Conservation (phyloP, 2,888 invertebrate genomes). For the Fissipunctia ypsillon region DNA sequence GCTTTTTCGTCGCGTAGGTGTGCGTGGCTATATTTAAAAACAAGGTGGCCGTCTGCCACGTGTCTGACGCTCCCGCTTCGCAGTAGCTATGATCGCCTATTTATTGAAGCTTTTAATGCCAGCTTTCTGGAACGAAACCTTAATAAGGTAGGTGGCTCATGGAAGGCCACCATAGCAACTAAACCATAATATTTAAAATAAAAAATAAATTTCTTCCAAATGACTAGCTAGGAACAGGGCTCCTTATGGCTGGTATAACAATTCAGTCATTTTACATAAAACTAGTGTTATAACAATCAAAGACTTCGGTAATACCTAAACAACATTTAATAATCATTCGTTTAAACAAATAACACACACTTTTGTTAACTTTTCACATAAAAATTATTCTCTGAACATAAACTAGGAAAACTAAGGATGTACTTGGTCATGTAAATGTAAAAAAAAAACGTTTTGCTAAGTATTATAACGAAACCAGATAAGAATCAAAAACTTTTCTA, state of each 20-base stretch:
- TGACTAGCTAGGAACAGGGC: neutral
- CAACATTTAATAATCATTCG: too few species aligned
- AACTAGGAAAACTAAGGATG: neutral
- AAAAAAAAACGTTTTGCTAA: neutral
- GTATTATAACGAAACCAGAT: neutral
- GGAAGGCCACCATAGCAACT: neutral
- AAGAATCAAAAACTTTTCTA: neutral
- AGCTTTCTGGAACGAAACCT: constrained; percentile 3
- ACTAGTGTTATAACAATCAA: too few species aligned
- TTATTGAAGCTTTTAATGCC: neutral
- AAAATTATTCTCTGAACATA: neutral
- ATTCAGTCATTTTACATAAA: neutral
- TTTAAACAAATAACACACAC: neutral
- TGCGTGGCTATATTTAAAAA: constrained; percentile 47
- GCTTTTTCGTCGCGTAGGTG: constrained; percentile 25
- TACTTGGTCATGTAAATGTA: neutral
- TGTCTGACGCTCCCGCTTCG: neutral
- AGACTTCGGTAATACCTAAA: neutral
- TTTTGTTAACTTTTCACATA: neutral
- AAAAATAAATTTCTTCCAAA: neutral
- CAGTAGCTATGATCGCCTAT: neutral
- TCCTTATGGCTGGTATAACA: neutral
- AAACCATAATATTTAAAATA: neutral
- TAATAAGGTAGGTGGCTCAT: neutral
- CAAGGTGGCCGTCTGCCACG: constrained; percentile 15